Evolutionary conservation across 2,797 vertebrate species (phyloP).

Genomic region (Scolopax bukidnonensis): DNA sequence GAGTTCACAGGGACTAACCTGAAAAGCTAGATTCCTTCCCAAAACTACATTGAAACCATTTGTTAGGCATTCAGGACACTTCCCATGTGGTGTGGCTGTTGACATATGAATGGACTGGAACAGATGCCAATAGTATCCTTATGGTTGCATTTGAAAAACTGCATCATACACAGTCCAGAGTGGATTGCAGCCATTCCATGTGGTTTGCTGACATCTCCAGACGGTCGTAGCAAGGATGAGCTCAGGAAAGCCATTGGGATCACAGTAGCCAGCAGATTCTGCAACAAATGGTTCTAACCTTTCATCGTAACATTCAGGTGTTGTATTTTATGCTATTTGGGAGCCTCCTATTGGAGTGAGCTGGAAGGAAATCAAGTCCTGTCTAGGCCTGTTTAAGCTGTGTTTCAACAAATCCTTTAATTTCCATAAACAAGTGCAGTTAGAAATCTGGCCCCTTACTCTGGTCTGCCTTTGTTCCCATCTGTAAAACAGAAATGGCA

Average conservation of each 20-base stretch:
- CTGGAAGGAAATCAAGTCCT: conserved; percentile 35
- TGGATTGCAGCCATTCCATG: not conserved
- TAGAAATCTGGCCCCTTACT: not conserved
- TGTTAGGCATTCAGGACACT: not conserved
- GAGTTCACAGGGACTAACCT: not conserved
- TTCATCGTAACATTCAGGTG: not conserved
- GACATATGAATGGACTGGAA: not conserved
- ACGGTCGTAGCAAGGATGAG: not conserved
- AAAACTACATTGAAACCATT: not conserved
- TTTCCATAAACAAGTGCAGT: conserved; percentile 7
- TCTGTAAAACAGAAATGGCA: not conserved
- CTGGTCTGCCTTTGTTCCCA: not conserved
- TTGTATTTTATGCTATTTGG: not conserved
- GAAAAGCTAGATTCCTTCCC: not conserved
- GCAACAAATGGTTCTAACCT: not conserved
- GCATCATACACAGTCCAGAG: not conserved
- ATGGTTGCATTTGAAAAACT: not conserved
- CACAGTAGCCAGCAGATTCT: conserved; percentile 14
- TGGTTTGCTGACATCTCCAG: not conserved
- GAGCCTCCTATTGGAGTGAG: not conserved
- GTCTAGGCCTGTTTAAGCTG: not conserved
- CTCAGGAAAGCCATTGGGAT: not conserved
- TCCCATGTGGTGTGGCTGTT: not conserved
- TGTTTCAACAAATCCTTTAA: conserved; percentile 29
- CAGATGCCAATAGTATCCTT: not conserved